Evolutionary conservation across 2,888 invertebrate species (phyloP), one percentile per base, ranked within the genome.

Genomic region (Pantelozetes paolii): DNA sequence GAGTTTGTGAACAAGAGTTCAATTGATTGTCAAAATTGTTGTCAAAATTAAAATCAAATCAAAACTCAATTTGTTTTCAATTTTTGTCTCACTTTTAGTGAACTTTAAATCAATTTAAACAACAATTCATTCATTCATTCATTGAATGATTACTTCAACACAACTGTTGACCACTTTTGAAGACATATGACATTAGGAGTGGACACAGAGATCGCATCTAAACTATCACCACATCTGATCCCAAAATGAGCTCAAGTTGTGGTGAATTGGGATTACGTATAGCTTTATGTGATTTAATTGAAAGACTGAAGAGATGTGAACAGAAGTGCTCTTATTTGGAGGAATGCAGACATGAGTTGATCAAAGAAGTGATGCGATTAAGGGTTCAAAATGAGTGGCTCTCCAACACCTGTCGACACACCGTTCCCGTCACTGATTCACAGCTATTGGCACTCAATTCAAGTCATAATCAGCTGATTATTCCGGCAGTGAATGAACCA

Each of bases 321-420:
- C 71, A 75, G 26, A 72, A 72, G 32, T 76, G 76, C 62, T 54
- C 72, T 59, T 76, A 76, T 73, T 73, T 74, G 48, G 76, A 76
- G 57, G 42, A 72, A 67, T 76, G 76, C 45, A 57, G 76, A 57
- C 75, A 75, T 57, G 75, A 76, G 42, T 32, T 76, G 18, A 71
- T 71, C 28, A 75, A 70, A 42, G 76, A 76, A 59, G 71, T 71
- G 13, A 72, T 76, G 11, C 45, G 73, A 59, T 67, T 76, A 8
- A 76, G 73, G 26, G 67, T 23, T 8, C 62, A 76, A 20, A 76
- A 74, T 30, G 71, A 74, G 30, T 71, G 70, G 74, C 42, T 74
- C 40, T 15, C 73, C 26, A 73, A 57, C 30, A 62, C 74, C 28
- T 32, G 50, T 70, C 36, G 67, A n/a, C 5, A 36, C 28, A 62